Evolutionary conservation across 2,888 invertebrate genomes (phyloP).

Genomic region (Cenopis cana): DNA sequence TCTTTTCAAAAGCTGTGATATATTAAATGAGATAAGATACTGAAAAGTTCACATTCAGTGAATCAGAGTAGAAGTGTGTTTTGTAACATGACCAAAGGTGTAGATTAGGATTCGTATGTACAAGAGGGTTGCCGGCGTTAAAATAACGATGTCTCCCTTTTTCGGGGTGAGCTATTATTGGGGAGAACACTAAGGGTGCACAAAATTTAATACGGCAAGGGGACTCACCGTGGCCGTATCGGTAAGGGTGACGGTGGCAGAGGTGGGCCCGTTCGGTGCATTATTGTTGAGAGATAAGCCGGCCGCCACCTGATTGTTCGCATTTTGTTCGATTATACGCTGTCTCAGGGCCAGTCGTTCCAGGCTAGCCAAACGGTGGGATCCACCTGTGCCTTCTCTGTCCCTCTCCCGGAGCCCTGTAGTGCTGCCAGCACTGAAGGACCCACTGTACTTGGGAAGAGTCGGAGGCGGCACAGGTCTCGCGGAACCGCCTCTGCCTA

Average conservation of each 20-base stretch:
- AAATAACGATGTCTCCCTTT: constrained; percentile 74
- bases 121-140: constrained; percentile 58
- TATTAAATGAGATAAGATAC: not conserved
- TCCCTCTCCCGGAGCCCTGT: constrained; percentile 87
- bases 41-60: not conserved
- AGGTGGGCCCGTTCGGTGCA: constrained; percentile 73
- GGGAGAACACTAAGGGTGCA: constrained; percentile 80
- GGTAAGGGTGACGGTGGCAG: constrained; percentile 82
- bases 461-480: constrained; percentile 92
- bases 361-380: constrained; percentile 92
- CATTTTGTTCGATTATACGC: constrained; percentile 90
- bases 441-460: constrained; percentile 91
- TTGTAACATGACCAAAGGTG: constrained; percentile 2
- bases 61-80: not conserved
- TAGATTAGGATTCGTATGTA: constrained; percentile 39
- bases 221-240: constrained; percentile 85
- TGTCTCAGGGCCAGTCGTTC: constrained; percentile 93
- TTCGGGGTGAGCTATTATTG: constrained; percentile 76
- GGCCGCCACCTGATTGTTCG: constrained; percentile 80
- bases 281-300: constrained; percentile 59
- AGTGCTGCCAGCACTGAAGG: constrained; percentile 90
- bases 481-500: constrained; percentile 86
- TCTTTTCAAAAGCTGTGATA: not conserved
- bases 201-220: constrained; percentile 68
- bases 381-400: constrained; percentile 88